phyloP scores from a whole-genome alignment of 2,888 invertebrate species.

The Ennomos fuscantarius region DNA sequence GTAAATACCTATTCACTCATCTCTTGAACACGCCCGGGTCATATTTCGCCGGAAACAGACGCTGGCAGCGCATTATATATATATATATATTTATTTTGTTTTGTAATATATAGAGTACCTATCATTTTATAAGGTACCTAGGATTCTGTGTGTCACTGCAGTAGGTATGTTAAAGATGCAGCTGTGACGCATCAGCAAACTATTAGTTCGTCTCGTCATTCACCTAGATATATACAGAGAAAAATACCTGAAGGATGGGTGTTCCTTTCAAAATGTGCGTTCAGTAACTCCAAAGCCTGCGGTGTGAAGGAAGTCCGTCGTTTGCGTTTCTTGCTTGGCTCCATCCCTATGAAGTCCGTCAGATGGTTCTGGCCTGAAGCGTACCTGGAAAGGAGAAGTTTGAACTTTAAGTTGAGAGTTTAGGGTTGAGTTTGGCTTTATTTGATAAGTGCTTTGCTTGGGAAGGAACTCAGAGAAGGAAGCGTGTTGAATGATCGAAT shows the following conservation, averaged over 20 bases:
- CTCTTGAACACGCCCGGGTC: no score
- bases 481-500: no score
- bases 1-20: no score
- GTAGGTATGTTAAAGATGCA: no score
- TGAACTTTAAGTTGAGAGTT: constrained; percentile 32
- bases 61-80: no score
- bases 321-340: constrained; percentile 98
- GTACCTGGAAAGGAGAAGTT: constrained; percentile 88
- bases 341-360: constrained; percentile 98
- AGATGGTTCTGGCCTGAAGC: constrained; percentile 96
- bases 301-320: constrained; percentile 98
- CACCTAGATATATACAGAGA: no score
- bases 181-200: no score
- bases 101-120: no score
- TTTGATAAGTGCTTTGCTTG: not conserved
- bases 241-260: constrained; percentile 97
- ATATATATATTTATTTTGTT: no score
- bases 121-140: not conserved
- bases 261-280: constrained; percentile 98
- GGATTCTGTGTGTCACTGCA: no score
- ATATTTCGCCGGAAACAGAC: no score
- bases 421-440: constrained; percentile 1
- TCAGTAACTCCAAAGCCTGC: constrained; percentile 96
- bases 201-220: no score
- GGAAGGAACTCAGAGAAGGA: not conserved